These are phyloP conservation scores for Rhegmatorhina hoffmannsi DNA, from an alignment of 2,113 vertebrate species.

Conservation along the genomic window DNA sequence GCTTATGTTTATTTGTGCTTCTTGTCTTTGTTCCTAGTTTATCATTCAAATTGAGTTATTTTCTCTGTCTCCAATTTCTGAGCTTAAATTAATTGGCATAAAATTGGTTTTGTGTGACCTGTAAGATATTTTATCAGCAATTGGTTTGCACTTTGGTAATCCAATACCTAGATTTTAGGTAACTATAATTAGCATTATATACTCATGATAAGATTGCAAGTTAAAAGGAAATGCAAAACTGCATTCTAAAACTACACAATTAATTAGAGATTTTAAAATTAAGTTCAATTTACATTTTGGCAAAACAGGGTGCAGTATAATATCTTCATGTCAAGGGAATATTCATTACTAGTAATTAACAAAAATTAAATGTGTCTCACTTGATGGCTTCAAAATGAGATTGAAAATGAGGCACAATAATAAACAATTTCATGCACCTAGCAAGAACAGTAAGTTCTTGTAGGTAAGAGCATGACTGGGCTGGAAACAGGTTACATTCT, in stretches of 20 bases:
- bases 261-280: slow-evolving; percentile 14
- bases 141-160: slow-evolving; percentile 2
- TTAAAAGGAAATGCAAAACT: background rate
- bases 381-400: background rate
- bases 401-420: background rate
- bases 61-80: background rate
- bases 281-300: slow-evolving; percentile 1
- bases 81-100: slow-evolving; percentile 16
- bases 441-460: background rate
- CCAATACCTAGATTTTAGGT: background rate
- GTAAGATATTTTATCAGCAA: background rate
- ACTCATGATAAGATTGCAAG: background rate
- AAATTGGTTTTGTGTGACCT: slow-evolving; percentile 1
- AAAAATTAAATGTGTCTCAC: background rate
- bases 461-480: background rate
- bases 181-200: slow-evolving; percentile 2
- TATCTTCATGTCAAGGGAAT: background rate
- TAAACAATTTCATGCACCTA: background rate
- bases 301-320: background rate
- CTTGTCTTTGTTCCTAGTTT: slow-evolving; percentile 1
- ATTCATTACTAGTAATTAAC: background rate
- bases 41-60: slow-evolving; percentile 21
- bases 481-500: background rate
- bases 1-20: background rate
- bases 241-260: background rate